Evolutionary conservation across 2,888 invertebrate genomes (phyloP).

Genomic region (Cloeon dipterum): DNA sequence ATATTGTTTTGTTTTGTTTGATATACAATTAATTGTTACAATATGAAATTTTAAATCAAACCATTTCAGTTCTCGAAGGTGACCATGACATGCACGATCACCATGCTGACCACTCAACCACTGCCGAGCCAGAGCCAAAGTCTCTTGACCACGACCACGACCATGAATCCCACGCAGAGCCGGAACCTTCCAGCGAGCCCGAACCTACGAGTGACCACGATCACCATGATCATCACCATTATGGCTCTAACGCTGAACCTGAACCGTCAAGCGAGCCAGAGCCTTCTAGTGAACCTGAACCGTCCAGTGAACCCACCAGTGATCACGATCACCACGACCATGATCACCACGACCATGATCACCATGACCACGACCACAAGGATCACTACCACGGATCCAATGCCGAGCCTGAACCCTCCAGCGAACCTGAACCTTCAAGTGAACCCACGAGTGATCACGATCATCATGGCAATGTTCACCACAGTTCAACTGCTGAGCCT

Average conservation of each 20-base stretch:
- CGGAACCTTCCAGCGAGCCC: constrained; percentile 8
- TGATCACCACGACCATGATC: not conserved
- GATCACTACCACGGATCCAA: constrained; percentile 9
- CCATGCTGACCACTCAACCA: no score
- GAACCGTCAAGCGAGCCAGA: constrained; percentile 8
- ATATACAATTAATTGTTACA: no score
- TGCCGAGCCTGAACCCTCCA: constrained; percentile 9
- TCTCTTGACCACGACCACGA: not conserved
- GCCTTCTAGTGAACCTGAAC: constrained; percentile 8
- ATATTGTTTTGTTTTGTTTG: no score
- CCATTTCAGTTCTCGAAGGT: no score
- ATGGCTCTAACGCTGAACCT: constrained; percentile 10
- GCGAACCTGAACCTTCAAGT: constrained; percentile 10
- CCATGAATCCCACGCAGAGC: constrained; percentile 8
- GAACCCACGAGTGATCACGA: no score
- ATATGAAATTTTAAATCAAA: no score
- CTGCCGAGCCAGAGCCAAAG: no score
- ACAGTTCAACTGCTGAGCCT: constrained; percentile 9
- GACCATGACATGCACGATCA: no score
- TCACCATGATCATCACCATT: constrained; percentile 5
- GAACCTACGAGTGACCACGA: constrained; percentile 8
- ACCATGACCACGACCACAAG: constrained; percentile 1
- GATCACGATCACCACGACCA: not conserved
- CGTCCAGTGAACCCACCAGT: constrained; percentile 2
- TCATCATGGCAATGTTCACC: constrained; percentile 13